Evolutionary conservation across 2,113 vertebrate species (phyloP).

Genomic region (Leptosomus discolor): DNA sequence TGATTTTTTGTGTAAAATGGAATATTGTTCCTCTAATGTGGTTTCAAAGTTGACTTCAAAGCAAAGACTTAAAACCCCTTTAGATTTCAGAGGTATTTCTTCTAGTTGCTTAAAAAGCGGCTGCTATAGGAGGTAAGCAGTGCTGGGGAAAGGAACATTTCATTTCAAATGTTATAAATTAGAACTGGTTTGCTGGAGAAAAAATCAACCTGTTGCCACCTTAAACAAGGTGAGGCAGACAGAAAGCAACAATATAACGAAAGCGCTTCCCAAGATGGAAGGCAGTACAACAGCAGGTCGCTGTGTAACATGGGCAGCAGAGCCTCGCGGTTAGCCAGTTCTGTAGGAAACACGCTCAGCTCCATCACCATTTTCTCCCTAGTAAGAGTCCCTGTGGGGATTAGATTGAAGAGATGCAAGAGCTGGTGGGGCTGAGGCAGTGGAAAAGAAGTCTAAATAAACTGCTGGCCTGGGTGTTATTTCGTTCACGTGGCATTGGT

Average conservation of each 20-base stretch:
- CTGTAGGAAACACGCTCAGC: fast-evolving
- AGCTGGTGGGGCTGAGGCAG: not conserved
- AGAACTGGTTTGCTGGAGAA: not conserved
- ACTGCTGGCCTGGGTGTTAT: not conserved
- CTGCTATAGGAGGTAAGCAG: not conserved
- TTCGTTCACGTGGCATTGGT: not conserved
- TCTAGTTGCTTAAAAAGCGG: not conserved
- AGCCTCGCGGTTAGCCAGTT: fast-evolving
- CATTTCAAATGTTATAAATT: not conserved
- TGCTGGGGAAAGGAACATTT: not conserved
- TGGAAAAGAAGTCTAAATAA: not conserved
- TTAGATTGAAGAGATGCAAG: fast-evolving
- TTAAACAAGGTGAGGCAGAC: not conserved
- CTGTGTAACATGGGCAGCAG: not conserved
- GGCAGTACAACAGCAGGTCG: not conserved
- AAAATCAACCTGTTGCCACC: not conserved
- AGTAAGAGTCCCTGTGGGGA: not conserved
- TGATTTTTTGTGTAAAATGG: not conserved
- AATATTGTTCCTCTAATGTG: not conserved
- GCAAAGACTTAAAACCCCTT: not conserved
- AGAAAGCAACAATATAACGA: not conserved
- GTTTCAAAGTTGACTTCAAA: not conserved
- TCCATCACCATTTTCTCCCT: not conserved
- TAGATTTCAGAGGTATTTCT: not conserved
- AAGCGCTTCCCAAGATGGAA: not conserved